Evolutionary conservation across 1,140 invertebrate genomes (phyloP).

Genomic region (Dendroctonus ponderosae): DNA sequence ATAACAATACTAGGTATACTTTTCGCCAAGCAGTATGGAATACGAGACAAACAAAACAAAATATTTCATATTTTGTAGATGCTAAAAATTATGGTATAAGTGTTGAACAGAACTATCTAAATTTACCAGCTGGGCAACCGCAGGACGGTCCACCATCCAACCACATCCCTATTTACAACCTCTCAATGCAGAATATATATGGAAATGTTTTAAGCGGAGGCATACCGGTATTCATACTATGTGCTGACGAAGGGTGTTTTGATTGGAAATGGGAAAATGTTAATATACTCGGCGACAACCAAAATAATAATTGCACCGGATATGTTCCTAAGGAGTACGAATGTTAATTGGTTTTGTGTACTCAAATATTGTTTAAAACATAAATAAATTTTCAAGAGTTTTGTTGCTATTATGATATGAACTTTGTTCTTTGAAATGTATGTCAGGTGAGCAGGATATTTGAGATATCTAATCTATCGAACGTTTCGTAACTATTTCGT

Average conservation of each 20-base stretch:
- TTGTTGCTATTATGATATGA: too few species aligned
- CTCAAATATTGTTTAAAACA: neutral
- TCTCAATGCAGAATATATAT: slow-evolving; percentile 12
- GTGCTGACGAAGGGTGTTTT: slow-evolving; percentile 17
- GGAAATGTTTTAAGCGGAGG: slow-evolving; percentile 7
- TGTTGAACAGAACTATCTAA: slow-evolving; percentile 19
- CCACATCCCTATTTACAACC: slow-evolving; percentile 18
- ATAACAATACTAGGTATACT: slow-evolving; percentile 24
- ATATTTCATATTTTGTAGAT: slow-evolving; percentile 3
- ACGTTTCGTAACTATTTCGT: too few species aligned
- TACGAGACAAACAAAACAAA: too few species aligned
- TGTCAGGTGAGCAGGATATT: too few species aligned
- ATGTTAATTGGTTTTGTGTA: neutral
- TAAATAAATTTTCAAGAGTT: neutral
- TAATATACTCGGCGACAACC: neutral
- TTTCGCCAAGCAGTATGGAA: too few species aligned
- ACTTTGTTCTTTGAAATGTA: too few species aligned
- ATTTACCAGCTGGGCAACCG: neutral
- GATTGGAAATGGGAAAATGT: slow-evolving; percentile 19
- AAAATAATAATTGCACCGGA: slow-evolving; percentile 4
- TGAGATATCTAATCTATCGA: too few species aligned
- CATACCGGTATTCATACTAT: slow-evolving; percentile 16
- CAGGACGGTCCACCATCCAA: neutral
- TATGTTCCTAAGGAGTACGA: slow-evolving; percentile 10
- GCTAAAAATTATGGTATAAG: slow-evolving; percentile 10